Conservation (phyloP, 2,113 vertebrate genomes). For the Noctilio leporinus region DNA sequence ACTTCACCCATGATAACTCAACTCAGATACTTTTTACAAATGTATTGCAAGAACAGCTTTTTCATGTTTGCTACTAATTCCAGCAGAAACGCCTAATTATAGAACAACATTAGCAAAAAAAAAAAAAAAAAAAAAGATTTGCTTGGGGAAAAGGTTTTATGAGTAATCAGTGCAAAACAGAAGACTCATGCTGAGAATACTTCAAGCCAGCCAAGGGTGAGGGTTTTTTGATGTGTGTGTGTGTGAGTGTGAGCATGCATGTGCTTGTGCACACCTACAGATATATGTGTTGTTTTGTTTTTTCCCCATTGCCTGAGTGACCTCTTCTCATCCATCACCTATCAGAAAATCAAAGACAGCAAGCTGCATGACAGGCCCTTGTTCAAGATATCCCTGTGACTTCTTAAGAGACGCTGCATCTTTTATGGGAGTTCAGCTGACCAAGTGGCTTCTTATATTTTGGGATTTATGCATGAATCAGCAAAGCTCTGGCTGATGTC, state of each 20-base stretch:
- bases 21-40: constrained; percentile 26
- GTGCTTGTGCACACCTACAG: no score
- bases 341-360: constrained; percentile 37
- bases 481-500: background rate
- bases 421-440: background rate
- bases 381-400: background rate
- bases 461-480: background rate
- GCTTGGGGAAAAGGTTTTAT: background rate
- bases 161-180: background rate
- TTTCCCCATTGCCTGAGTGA: background rate
- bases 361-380: background rate
- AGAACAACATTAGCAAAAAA: background rate
- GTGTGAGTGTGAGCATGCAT: no score
- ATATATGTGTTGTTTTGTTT: background rate
- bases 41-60: background rate
- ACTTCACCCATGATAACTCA: background rate
- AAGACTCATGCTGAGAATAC: background rate
- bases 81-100: constrained; percentile 26
- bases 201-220: background rate
- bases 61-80: background rate
- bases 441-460: background rate
- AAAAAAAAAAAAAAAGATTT: background rate
- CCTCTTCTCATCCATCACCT: constrained; percentile 33
- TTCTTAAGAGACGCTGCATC: background rate
- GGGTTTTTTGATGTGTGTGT: background rate